phyloP scores from a whole-genome alignment of 2,888 invertebrate species.

The Macaria notata region DNA sequence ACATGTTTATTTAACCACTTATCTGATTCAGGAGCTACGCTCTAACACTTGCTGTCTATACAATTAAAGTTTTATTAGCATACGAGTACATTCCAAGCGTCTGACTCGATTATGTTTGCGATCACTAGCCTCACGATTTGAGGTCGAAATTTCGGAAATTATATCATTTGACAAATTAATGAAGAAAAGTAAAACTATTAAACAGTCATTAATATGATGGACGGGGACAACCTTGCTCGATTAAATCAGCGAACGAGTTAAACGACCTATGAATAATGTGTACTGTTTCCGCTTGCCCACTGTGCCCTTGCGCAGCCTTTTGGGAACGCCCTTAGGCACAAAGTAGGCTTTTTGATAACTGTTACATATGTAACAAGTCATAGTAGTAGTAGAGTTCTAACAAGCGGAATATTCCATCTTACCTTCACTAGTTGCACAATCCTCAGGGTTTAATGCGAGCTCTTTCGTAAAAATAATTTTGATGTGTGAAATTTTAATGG shows the following conservation, averaged over 20 bases:
- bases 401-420: conserved; percentile 6
- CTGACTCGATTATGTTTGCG: no score
- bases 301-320: conserved; percentile 8
- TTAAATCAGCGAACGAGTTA: conserved; percentile 8
- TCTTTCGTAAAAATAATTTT: conserved; percentile 1
- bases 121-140: background rate
- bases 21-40: no score
- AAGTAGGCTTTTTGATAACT: conserved; percentile 9
- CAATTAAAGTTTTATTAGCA: no score
- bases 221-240: conserved; percentile 5
- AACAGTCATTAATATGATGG: conserved; percentile 5
- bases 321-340: conserved; percentile 13
- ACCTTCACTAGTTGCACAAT: conserved; percentile 3
- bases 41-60: no score
- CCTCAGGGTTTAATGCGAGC: background rate
- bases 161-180: background rate
- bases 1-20: no score
- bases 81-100: no score
- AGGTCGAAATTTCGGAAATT: background rate
- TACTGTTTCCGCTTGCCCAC: conserved; percentile 3
- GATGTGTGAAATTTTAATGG: background rate
- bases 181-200: background rate
- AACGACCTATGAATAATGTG: conserved; percentile 7
- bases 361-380: conserved; percentile 7
- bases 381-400: background rate